A percentile compares a stretch with the other conserved stretches of the same genome.
Conservation (phyloP, 2,797 vertebrate genomes). For the Ceyx erithaca region DNA sequence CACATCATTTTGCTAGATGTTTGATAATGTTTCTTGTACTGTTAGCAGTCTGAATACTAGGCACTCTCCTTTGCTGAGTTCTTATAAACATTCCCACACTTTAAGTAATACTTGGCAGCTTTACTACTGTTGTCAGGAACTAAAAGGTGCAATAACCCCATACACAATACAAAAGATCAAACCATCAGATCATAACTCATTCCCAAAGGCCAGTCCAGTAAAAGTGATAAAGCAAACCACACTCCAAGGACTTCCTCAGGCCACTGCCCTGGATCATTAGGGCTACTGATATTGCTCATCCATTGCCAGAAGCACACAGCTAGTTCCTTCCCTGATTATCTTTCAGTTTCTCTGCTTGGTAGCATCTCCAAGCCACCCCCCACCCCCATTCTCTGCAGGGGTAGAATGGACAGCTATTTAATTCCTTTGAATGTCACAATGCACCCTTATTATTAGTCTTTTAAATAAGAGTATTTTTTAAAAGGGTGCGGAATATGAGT, state of each 20-base stretch:
- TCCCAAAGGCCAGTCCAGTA: conserved; percentile 42
- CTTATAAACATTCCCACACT: conserved; percentile 70
- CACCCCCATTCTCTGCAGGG: no score
- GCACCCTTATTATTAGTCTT: neutral
- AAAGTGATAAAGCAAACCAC: conserved; percentile 62
- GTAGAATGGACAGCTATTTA: neutral
- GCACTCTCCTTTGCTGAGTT: conserved; percentile 28
- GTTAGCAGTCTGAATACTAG: neutral
- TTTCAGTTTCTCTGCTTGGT: neutral
- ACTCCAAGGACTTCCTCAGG: conserved; percentile 70
- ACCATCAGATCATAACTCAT: conserved; percentile 56
- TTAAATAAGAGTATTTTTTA: neutral
- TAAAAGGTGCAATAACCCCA: conserved; percentile 63
- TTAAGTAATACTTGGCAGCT: conserved; percentile 61
- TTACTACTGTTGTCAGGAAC: conserved; percentile 64
- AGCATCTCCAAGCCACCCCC: neutral
- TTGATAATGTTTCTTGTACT: neutral
- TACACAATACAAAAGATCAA: conserved; percentile 59
- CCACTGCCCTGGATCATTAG: conserved; percentile 49
- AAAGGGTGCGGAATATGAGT: fast-evolving
- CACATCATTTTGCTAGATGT: neutral
- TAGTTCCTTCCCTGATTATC: neutral
- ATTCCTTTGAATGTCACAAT: neutral
- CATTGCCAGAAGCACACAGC: neutral
- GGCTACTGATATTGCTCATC: conserved; percentile 27